phyloP scores from a whole-genome alignment of 2,113 vertebrate species.

The human region DNA sequence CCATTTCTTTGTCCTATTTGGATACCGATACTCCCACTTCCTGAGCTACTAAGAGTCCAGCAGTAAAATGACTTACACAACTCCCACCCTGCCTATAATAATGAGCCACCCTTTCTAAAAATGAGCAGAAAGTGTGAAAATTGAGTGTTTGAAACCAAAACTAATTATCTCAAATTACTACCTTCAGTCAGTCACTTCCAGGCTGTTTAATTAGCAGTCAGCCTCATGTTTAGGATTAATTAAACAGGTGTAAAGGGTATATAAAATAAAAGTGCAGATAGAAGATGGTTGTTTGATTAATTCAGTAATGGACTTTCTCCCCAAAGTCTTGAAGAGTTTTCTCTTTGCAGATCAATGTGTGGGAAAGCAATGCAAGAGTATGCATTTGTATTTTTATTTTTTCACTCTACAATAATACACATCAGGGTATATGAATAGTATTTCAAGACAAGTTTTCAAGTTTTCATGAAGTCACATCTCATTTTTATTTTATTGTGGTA shows the following conservation, averaged over 20 bases:
- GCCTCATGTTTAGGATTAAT: constrained; percentile 78
- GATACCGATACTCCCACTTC: constrained; percentile 1
- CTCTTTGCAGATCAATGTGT: constrained; percentile 22
- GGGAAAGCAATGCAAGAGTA: neutral
- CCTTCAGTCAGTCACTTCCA: constrained; percentile 79
- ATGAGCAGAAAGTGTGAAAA: constrained; percentile 80
- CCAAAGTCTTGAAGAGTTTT: constrained; percentile 65
- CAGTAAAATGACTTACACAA: constrained; percentile 43
- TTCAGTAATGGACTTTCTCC: constrained; percentile 63
- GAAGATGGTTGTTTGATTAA: constrained; percentile 63
- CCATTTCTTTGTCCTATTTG: constrained; percentile 2
- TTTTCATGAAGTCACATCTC: constrained; percentile 18
- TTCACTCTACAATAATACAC: neutral
- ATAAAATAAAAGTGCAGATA: constrained; percentile 75
- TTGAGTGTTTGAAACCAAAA: constrained; percentile 77
- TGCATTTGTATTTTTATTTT: neutral
- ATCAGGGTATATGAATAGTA: neutral
- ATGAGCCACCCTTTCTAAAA: constrained; percentile 76
- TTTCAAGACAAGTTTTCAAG: constrained; percentile 40
- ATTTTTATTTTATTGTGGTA: constrained; percentile 44
- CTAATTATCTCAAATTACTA: constrained; percentile 82
- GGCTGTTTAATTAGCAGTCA: constrained; percentile 80
- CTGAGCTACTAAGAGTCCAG: constrained; percentile 52
- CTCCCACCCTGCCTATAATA: constrained; percentile 58
- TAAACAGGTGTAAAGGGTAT: constrained; percentile 80